Conservation (phyloP, 2,888 invertebrate species). For the Deilephila porcellus region DNA sequence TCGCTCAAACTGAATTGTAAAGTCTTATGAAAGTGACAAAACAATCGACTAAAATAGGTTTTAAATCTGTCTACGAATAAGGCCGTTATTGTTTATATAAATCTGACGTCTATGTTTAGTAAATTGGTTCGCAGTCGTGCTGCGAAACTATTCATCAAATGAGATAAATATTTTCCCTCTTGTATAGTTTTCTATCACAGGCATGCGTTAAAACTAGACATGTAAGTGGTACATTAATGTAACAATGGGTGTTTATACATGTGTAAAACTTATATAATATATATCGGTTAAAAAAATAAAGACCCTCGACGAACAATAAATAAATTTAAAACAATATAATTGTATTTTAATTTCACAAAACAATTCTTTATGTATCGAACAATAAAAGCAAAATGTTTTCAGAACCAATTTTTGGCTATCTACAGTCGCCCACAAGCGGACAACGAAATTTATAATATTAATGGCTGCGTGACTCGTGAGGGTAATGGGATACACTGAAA, state of each 20-base stretch:
- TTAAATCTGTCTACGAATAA: too few species aligned
- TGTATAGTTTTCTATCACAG: constrained; percentile 10
- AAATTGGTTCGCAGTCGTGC: neutral
- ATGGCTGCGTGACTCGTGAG: too few species aligned
- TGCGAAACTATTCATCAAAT: neutral
- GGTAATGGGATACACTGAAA: too few species aligned
- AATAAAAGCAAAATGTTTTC: neutral
- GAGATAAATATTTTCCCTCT: neutral
- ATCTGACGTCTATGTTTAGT: neutral
- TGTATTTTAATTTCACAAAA: neutral
- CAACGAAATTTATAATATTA: too few species aligned
- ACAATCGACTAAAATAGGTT: too few species aligned
- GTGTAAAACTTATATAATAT: neutral
- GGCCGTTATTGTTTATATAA: too few species aligned
- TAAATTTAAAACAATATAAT: neutral
- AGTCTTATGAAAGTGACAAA: too few species aligned
- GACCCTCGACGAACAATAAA: neutral
- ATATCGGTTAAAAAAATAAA: neutral
- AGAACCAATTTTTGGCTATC: too few species aligned
- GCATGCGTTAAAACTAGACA: neutral
- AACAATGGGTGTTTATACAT: neutral
- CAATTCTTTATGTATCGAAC: neutral
- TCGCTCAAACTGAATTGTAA: too few species aligned
- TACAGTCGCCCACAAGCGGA: too few species aligned
- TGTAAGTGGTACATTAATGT: neutral